Conservation (phyloP, 1,140 invertebrate genomes). For the Aphelinus certus region DNA sequence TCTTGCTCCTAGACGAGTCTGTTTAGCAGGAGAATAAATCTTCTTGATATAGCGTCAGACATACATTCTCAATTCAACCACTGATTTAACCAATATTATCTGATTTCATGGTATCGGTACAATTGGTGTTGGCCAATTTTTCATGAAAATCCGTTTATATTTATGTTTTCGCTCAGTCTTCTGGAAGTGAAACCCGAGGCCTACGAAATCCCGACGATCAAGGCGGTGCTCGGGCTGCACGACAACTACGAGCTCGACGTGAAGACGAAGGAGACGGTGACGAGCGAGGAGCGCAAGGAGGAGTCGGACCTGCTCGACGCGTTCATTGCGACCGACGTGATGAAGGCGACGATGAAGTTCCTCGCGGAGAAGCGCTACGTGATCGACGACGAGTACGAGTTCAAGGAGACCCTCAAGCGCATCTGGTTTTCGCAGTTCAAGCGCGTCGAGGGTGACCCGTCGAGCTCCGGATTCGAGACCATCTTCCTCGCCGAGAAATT, state of each 20-base stretch:
- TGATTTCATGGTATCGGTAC: no score
- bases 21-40: no score
- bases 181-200: constrained; percentile 57
- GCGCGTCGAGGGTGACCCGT: constrained; percentile 63
- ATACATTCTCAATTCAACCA: no score
- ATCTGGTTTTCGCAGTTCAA: constrained; percentile 70
- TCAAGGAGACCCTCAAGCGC: constrained; percentile 64
- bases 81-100: no score
- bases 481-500: constrained; percentile 71
- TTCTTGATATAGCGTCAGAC: no score
- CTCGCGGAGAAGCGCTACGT: constrained; percentile 66
- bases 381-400: constrained; percentile 61
- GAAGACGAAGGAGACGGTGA: constrained; percentile 67
- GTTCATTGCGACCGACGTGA: constrained; percentile 69
- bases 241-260: constrained; percentile 67
- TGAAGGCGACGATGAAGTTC: constrained; percentile 69
- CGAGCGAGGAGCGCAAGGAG: constrained; percentile 67
- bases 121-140: no score
- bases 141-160: neutral
- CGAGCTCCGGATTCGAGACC: constrained; percentile 71
- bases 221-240: constrained; percentile 59
- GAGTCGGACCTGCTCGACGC: constrained; percentile 69
- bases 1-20: no score
- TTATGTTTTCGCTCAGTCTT: constrained; percentile 49
- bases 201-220: constrained; percentile 62